These are phyloP conservation scores for Thalassoma bifasciatum DNA, from an alignment of 2,113 vertebrate species.

Conservation along the genomic window DNA sequence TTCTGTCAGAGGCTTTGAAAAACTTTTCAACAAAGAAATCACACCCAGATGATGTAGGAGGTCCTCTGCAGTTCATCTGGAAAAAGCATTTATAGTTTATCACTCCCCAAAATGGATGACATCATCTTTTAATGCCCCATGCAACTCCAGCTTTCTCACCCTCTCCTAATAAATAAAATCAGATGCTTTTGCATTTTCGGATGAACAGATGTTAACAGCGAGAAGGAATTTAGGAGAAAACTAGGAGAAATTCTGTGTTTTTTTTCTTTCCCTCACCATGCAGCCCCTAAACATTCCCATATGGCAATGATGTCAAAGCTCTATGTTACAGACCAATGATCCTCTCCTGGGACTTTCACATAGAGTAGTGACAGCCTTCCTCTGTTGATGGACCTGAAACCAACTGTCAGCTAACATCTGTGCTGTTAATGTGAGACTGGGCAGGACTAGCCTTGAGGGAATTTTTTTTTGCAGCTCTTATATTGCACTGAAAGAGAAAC, in stretches of 20 bases:
- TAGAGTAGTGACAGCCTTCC: neutral
- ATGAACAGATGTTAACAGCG: neutral
- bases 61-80: constrained; percentile 26
- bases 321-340: constrained; percentile 23
- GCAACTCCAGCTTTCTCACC: neutral
- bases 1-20: constrained; percentile 3
- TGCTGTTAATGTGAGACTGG: neutral
- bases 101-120: constrained; percentile 49
- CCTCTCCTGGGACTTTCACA: constrained; percentile 19
- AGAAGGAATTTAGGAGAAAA: neutral
- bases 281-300: constrained; percentile 57
- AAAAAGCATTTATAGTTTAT: constrained; percentile 56
- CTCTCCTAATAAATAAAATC: constrained; percentile 1
- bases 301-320: constrained; percentile 58
- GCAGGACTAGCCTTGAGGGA: neutral
- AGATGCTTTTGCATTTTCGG: neutral
- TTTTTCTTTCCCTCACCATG: neutral
- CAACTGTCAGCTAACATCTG: constrained; percentile 7
- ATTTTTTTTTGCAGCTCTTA: neutral
- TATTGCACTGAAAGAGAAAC: neutral
- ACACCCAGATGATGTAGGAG: constrained; percentile 31
- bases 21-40: constrained; percentile 1
- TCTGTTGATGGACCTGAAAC: constrained; percentile 11
- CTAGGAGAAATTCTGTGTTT: constrained; percentile 1
- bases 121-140: constrained; percentile 29